Base-by-base conservation (phyloP, 1,140 invertebrate genomes). In the Aphidius ervi region DNA sequence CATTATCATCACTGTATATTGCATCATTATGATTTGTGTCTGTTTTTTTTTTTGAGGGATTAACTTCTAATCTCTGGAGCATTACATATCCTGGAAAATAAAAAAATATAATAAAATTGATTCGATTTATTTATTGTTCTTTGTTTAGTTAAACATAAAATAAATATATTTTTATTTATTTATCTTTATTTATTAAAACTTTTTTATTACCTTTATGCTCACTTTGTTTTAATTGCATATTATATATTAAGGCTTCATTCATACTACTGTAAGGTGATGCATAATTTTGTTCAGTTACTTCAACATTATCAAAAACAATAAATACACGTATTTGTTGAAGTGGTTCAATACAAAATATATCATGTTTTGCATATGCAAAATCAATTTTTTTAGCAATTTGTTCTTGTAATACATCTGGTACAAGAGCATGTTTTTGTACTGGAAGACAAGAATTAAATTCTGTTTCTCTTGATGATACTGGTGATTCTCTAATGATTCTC, bases 271-370 rank as follows among this genome's bases (percentile, higher is more conserved):
- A 89, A 43, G 86, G 81, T 9, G 81, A 78, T 5, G 77, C 76
- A 64, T 87, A 82, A 52, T 85, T 81, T 0, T 84, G 78, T 49
- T 88, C 82, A 10, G 82, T 82, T 3, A 91, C 83, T 64, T 91
- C 87, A n/a, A 91, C 82, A 65, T 90, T 91, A 61, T 92, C 87
- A 66, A 90, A 87, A 4, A 88, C 82, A 31, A 90, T 78, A 59
- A 84, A 88, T 9, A 90, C 82, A 23, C 88, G 79, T 8, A 86
- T 81, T 0, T 85, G 78, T n/a, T 84, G 80, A 8, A 91, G 68
- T 0, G 85, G 82, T 73, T 89, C 84, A 1, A 79, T 59, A 9
- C 69, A 73, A 0, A 65, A 69, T 9, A 66, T 63, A 0, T 64
- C 68, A 45, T 72, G 70, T 46, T 70, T 63, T 3, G 63, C 66